These are phyloP conservation scores for Amphilophus citrinellus DNA, from an alignment of 2,113 vertebrate species.

Conservation along the genomic window DNA sequence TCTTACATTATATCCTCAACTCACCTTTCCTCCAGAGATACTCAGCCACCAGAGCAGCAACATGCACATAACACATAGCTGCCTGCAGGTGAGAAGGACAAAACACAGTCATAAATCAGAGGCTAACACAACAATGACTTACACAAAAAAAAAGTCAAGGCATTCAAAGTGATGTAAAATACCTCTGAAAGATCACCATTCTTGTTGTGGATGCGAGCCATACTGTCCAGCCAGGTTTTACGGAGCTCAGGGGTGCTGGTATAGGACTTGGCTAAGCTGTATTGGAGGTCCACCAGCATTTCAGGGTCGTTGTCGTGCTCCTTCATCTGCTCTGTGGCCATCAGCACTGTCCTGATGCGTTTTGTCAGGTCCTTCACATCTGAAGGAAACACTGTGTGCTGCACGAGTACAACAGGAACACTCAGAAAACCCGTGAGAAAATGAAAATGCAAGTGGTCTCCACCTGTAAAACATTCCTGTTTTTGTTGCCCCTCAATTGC, in stretches of 20 bases:
- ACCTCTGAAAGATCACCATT: constrained; percentile 97
- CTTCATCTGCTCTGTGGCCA: constrained; percentile 99
- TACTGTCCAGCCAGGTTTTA: constrained; percentile 99
- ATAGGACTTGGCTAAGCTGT: constrained; percentile 97
- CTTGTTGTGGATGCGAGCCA: constrained; percentile 97
- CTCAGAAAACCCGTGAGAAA: too few relatives aligned
- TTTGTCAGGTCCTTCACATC: constrained; percentile 98
- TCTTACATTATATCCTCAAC: background rate
- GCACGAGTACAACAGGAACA: background rate
- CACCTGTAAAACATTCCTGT: too few relatives aligned
- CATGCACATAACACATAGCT: constrained; percentile 97
- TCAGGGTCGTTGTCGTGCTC: constrained; percentile 97
- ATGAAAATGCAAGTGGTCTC: too few relatives aligned
- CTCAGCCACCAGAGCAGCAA: constrained; percentile 95
- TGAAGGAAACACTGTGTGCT: constrained; percentile 95
- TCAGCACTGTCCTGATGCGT: constrained; percentile 95
- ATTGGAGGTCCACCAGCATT: constrained; percentile 99
- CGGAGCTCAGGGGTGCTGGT: constrained; percentile 96
- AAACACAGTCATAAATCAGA: background rate
- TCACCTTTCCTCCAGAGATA: constrained; percentile 97
- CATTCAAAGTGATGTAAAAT: background rate
- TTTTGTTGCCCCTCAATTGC: too few relatives aligned
- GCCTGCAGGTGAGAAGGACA: constrained; percentile 81
- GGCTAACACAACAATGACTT: background rate
- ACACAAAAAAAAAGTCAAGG: background rate